These are phyloP conservation scores for Apoda limacodes DNA, from an alignment of 2,888 invertebrate genomes.

Conservation along the genomic window DNA sequence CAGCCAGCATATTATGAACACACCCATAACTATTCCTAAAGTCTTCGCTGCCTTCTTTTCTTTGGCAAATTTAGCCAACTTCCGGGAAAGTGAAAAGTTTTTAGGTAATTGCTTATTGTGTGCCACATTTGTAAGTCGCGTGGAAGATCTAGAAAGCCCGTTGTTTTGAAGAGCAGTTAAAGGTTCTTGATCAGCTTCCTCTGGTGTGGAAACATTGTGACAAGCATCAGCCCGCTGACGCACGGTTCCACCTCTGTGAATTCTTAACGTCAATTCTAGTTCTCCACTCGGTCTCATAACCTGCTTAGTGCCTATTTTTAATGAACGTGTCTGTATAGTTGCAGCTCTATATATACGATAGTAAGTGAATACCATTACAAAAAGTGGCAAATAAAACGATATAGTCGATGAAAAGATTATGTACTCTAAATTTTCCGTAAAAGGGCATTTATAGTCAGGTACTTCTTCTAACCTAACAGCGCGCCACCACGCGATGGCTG, in stretches of 20 bases:
- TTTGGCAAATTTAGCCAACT: conserved; percentile 94
- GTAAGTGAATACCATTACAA: conserved; percentile 99
- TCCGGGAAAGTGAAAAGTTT: conserved; percentile 92
- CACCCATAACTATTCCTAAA: conserved; percentile 96
- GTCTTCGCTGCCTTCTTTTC: conserved; percentile 99
- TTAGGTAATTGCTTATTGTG: conserved; percentile 78
- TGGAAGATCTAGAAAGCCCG: conserved; percentile 78
- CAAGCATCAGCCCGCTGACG: conserved; percentile 68
- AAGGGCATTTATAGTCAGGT: conserved; percentile 89
- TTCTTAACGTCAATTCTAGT: conserved; percentile 88
- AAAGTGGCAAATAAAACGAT: conserved; percentile 96
- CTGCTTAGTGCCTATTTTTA: conserved; percentile 92
- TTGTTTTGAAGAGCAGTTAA: conserved; percentile 83
- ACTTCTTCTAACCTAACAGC: conserved; percentile 85
- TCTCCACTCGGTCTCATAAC: conserved; percentile 88
- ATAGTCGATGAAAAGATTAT: conserved; percentile 97
- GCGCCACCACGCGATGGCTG: conserved; percentile 97
- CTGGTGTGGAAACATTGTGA: conserved; percentile 73
- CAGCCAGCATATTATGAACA: conserved; percentile 96
- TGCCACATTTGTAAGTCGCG: conserved; percentile 72
- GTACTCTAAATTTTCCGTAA: conserved; percentile 96
- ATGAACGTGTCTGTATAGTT: conserved; percentile 88
- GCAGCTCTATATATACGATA: conserved; percentile 96
- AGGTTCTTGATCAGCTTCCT: conserved; percentile 78
- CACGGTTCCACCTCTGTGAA: conserved; percentile 90